These are phyloP conservation scores for Turdus rufiventris DNA, from an alignment of 2,113 vertebrate species.

Conservation along the genomic window DNA sequence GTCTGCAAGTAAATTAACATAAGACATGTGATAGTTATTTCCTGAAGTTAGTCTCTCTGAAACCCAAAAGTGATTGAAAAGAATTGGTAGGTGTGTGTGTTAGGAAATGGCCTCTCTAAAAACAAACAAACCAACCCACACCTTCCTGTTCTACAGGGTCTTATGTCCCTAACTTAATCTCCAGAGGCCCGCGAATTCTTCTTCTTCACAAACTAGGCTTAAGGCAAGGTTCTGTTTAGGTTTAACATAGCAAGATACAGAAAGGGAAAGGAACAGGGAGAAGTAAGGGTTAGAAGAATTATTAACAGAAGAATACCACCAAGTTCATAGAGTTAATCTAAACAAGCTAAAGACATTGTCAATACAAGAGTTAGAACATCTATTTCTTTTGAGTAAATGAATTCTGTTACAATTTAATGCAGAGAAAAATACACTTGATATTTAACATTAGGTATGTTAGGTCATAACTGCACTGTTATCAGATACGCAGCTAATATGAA, in stretches of 20 bases:
- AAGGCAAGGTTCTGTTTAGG: background rate
- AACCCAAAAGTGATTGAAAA: background rate
- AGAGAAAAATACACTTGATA: background rate
- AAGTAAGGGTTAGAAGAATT: background rate
- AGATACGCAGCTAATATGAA: background rate
- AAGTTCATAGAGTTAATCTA: background rate
- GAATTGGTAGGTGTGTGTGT: background rate
- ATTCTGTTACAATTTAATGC: background rate
- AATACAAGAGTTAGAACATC: background rate
- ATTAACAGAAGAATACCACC: background rate
- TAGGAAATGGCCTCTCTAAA: conserved; percentile 6
- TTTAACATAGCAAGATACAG: background rate
- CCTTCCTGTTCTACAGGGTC: conserved; percentile 12
- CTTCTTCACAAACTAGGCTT: background rate
- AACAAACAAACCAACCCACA: conserved; percentile 26
- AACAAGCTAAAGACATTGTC: background rate
- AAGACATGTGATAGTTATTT: conserved; percentile 39
- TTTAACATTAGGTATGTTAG: background rate
- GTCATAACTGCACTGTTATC: background rate
- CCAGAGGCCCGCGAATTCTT: background rate
- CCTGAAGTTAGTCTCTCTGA: background rate
- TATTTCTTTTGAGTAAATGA: background rate
- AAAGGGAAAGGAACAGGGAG: background rate
- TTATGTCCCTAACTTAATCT: background rate
- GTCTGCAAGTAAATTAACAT: background rate